Percentiles rank a stretch among this genome's conserved stretches.
Evolutionary conservation across 2,888 invertebrate species (phyloP).

Genomic region (Tinea pellionella): DNA sequence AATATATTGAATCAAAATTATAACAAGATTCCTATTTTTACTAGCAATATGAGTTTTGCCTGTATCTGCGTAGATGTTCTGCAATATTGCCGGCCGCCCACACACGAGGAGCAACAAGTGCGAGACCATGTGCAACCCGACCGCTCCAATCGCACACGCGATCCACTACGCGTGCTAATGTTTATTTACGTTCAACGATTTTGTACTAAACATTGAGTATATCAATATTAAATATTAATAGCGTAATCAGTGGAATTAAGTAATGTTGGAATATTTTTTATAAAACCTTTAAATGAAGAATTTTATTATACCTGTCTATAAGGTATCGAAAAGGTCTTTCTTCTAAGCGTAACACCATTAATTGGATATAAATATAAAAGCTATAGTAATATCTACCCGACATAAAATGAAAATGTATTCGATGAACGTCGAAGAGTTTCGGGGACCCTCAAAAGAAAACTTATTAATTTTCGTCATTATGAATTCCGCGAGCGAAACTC

Average conservation of each 20-base stretch:
- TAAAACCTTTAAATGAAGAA: too few relatives aligned
- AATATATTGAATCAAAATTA: too few relatives aligned
- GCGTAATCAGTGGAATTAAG: too few relatives aligned
- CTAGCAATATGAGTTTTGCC: neutral
- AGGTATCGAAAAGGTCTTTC: too few relatives aligned
- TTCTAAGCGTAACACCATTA: neutral
- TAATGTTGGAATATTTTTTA: too few relatives aligned
- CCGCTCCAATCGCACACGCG: conserved; percentile 20
- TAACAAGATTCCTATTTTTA: too few relatives aligned
- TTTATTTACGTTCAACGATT: too few relatives aligned
- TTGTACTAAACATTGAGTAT: too few relatives aligned
- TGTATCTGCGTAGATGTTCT: neutral
- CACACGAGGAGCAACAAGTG: conserved; percentile 47
- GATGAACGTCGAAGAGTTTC: conserved; percentile 34
- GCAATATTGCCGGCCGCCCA: conserved; percentile 15
- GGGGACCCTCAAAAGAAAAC: conserved; percentile 64
- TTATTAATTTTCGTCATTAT: conserved; percentile 71
- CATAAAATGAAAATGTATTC: conserved; percentile 24
- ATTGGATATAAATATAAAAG: neutral
- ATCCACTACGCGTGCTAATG: conserved; percentile 17
- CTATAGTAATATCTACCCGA: neutral
- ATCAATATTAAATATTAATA: too few relatives aligned
- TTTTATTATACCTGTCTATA: too few relatives aligned
- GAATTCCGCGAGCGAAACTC: conserved; percentile 71
- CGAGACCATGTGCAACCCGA: conserved; percentile 43